Percentiles rank a stretch among this genome's conserved stretches.
phyloP scores from a whole-genome alignment of 2,888 invertebrate genomes.

The Apocheima hispidaria region DNA sequence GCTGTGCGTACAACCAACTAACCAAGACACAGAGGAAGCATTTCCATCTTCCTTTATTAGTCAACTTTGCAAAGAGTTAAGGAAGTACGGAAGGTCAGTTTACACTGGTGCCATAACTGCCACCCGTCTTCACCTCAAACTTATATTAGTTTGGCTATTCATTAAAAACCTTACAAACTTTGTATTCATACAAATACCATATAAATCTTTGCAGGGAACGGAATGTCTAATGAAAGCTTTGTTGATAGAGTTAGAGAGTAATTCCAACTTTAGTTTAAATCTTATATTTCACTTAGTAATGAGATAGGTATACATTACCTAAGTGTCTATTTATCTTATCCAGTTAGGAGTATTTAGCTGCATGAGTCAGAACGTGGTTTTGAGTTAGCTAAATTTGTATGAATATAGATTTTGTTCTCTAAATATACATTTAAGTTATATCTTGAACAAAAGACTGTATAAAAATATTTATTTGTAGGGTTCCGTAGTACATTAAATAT shows the following conservation, averaged over 20 bases:
- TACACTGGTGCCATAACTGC: slow-evolving; percentile 49
- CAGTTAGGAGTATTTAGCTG: slow-evolving; percentile 14
- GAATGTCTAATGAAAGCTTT: slow-evolving; percentile 24
- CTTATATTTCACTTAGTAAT: slow-evolving; percentile 31
- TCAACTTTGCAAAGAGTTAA: slow-evolving; percentile 20
- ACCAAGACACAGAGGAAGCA: slow-evolving; percentile 35
- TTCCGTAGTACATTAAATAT: too few relatives aligned
- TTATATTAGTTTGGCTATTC: slow-evolving; percentile 65
- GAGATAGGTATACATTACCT: slow-evolving; percentile 26
- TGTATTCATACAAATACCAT: slow-evolving; percentile 23
- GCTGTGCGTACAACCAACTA: slow-evolving; percentile 62
- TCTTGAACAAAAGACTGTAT: too few relatives aligned
- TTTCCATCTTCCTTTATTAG: slow-evolving; percentile 24
- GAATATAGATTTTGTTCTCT: too few relatives aligned
- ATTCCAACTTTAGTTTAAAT: slow-evolving; percentile 25
- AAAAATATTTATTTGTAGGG: too few relatives aligned
- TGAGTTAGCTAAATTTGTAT: slow-evolving; percentile 4
- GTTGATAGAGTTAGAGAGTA: slow-evolving; percentile 20
- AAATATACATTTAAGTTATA: too few relatives aligned
- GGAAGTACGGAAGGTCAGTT: slow-evolving; percentile 43
- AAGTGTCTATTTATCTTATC: slow-evolving; percentile 23
- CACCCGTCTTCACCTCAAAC: slow-evolving; percentile 55
- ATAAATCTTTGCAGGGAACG: slow-evolving; percentile 28
- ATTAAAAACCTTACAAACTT: slow-evolving; percentile 43
- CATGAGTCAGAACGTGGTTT: slow-evolving; percentile 13